Evolutionary conservation across 2,888 invertebrate species (phyloP).

Genomic region (Teleiodes luculella): DNA sequence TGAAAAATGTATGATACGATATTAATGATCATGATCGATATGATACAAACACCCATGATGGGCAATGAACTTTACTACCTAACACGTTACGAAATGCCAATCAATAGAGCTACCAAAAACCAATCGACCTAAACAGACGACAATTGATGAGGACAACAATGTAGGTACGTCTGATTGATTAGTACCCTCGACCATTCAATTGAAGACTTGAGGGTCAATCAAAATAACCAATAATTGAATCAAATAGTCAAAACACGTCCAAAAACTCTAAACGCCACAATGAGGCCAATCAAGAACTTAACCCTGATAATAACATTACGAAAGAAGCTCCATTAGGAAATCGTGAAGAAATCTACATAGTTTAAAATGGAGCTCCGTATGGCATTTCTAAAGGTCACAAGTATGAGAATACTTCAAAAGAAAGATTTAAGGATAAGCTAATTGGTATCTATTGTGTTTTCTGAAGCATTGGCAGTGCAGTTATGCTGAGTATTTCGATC

Average conservation of each 20-base stretch:
- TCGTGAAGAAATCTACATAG: slow-evolving; percentile 10
- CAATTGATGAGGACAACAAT: slow-evolving; percentile 1
- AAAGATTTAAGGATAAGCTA: slow-evolving; percentile 30
- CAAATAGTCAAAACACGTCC: slow-evolving; percentile 22
- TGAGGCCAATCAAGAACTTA: slow-evolving; percentile 26
- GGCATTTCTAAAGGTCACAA: slow-evolving; percentile 26
- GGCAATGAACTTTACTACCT: too few species aligned
- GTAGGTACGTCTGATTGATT: neutral
- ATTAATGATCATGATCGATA: too few species aligned
- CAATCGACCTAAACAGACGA: neutral
- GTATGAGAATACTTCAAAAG: slow-evolving; percentile 27
- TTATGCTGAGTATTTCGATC: neutral
- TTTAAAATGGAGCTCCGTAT: slow-evolving; percentile 20
- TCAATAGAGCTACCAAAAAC: neutral
- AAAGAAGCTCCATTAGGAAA: slow-evolving; percentile 23
- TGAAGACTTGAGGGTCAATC: slow-evolving; percentile 24
- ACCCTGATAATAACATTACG: slow-evolving; percentile 24
- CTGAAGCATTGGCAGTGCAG: neutral
- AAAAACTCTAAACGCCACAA: slow-evolving; percentile 26
- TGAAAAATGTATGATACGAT: too few species aligned
- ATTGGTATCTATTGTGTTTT: slow-evolving; percentile 33
- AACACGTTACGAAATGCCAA: neutral
- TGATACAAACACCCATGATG: too few species aligned
- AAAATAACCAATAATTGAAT: slow-evolving; percentile 27
- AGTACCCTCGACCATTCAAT: neutral